phyloP scores from a whole-genome alignment of 2,113 vertebrate genomes.

The Brachyhypopomus occidentalis region DNA sequence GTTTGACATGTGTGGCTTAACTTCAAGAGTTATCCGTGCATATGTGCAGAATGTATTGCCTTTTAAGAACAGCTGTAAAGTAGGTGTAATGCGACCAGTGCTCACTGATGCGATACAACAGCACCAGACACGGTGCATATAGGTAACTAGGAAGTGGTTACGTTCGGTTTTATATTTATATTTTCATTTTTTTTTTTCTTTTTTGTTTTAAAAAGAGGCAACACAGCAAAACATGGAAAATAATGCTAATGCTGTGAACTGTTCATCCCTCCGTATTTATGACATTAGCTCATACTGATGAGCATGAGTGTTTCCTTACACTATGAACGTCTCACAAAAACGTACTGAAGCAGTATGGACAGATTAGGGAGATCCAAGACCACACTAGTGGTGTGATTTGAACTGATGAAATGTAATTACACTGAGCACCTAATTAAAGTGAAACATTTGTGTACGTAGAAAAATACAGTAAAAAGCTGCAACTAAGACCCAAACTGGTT shows the following conservation, averaged over 20 bases:
- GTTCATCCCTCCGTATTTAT: neutral
- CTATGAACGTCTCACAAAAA: neutral
- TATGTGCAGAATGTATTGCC: neutral
- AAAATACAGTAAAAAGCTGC: constrained; percentile 64
- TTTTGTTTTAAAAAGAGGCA: neutral
- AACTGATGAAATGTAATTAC: neutral
- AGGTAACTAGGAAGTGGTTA: neutral
- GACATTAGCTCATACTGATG: constrained; percentile 15
- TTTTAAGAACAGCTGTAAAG: neutral
- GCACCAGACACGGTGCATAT: neutral
- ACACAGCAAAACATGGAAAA: neutral
- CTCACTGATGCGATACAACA: neutral
- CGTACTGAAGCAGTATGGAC: constrained; percentile 12
- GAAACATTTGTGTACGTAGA: constrained; percentile 54
- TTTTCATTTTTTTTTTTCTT: neutral
- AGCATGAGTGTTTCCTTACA: neutral
- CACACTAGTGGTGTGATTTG: constrained; percentile 21
- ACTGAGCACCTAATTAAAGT: constrained; percentile 11
- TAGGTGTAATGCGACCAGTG: neutral
- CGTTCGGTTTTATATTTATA: neutral
- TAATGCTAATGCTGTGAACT: constrained; percentile 1
- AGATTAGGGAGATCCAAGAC: constrained; percentile 3
- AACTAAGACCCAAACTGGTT: constrained; percentile 46
- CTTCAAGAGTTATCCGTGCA: neutral
- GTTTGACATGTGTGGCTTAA: neutral